Conservation (phyloP, 2,113 vertebrate genomes). For the Arizona elegans region DNA sequence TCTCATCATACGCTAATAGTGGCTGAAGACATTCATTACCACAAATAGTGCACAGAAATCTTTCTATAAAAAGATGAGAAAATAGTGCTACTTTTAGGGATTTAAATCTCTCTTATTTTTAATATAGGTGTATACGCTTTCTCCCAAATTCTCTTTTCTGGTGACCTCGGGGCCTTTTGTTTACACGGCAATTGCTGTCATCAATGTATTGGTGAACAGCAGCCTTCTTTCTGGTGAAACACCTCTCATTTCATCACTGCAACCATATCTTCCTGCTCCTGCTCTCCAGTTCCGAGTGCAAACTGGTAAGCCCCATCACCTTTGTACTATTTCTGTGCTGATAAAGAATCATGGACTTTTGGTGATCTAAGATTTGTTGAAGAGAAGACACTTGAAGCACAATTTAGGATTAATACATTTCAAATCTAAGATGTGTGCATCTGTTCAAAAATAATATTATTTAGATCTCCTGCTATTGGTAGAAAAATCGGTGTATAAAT, state of each 20-base stretch:
- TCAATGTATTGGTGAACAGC: slow-evolving; percentile 78
- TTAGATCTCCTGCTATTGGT: not conserved
- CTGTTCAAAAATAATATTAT: not conserved
- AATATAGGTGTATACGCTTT: slow-evolving; percentile 81
- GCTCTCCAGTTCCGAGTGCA: slow-evolving; percentile 85
- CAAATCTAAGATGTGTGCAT: not conserved
- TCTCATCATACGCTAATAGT: not conserved
- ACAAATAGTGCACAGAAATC: not conserved
- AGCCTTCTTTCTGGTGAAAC: slow-evolving; percentile 65
- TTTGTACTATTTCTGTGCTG: not conserved
- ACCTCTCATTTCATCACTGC: slow-evolving; percentile 79
- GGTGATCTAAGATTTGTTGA: not conserved
- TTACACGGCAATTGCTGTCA: slow-evolving; percentile 89
- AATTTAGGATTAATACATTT: not conserved
- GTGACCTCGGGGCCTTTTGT: slow-evolving; percentile 87
- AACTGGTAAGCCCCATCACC: slow-evolving; percentile 76
- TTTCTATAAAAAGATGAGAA: not conserved
- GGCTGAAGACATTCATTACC: not conserved
- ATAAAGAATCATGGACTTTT: not conserved
- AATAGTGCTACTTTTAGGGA: not conserved
- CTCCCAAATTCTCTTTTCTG: slow-evolving; percentile 85
- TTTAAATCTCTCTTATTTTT: not conserved
- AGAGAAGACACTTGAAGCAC: not conserved
- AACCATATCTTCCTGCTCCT: slow-evolving; percentile 75
- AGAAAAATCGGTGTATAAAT: not conserved